Evolutionary conservation across 2,113 vertebrate species (phyloP).

Genomic region (Anolis carolinensis): DNA sequence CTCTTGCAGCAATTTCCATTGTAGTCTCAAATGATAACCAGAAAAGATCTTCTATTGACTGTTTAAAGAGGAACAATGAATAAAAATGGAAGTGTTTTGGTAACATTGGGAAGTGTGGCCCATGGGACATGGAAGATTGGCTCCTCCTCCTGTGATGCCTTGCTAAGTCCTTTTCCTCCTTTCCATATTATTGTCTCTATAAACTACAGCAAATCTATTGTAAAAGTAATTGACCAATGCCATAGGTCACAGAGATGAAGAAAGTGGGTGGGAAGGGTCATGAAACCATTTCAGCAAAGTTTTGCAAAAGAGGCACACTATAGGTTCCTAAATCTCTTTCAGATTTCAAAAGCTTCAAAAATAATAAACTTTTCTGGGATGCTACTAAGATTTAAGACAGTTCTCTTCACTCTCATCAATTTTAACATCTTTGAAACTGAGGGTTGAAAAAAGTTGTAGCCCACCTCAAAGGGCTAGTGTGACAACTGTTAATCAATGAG

Average conservation of each 20-base stretch:
- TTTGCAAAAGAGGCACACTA: conserved; percentile 57
- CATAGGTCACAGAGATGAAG: conserved; percentile 40
- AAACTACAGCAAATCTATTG: conserved; percentile 56
- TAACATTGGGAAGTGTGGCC: too few species aligned
- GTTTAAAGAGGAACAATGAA: too few species aligned
- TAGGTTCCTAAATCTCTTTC: conserved; percentile 20
- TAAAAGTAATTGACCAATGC: conserved; percentile 41
- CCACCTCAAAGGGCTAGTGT: conserved; percentile 49
- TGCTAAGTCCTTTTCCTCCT: conserved; percentile 20
- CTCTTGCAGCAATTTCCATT: too few species aligned
- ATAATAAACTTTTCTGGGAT: conserved; percentile 61
- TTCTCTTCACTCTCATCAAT: conserved; percentile 43
- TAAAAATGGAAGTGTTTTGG: too few species aligned
- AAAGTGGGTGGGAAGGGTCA: conserved; percentile 20
- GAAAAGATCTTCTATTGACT: too few species aligned
- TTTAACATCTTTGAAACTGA: conserved; percentile 35
- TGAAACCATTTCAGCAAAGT: conserved; percentile 57
- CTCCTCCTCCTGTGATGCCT: neutral
- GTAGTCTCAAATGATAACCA: too few species aligned
- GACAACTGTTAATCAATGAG: conserved; percentile 62
- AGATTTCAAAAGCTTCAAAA: conserved; percentile 63
- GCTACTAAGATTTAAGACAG: conserved; percentile 62
- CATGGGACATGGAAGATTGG: too few species aligned
- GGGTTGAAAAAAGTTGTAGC: conserved; percentile 55
- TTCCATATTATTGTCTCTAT: conserved; percentile 36